Conservation (phyloP, 2,113 vertebrate genomes). For the Xiphias gladius region DNA sequence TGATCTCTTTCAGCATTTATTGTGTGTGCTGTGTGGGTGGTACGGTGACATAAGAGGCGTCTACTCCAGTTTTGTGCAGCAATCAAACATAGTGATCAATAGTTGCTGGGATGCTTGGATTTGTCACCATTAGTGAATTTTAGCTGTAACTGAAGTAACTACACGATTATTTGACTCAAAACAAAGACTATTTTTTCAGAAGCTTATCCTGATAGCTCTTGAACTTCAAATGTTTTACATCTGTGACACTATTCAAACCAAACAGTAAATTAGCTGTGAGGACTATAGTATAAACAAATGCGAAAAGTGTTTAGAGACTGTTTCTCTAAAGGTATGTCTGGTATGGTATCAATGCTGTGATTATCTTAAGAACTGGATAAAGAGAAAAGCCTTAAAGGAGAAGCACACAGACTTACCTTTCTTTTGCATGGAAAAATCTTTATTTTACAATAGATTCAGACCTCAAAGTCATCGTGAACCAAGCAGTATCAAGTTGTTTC, state of each 20-base stretch:
- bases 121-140: neutral
- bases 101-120: neutral
- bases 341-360: constrained; percentile 52
- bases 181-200: neutral
- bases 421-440: neutral
- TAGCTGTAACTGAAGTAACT: neutral
- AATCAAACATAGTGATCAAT: neutral
- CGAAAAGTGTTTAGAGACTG: constrained; percentile 26
- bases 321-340: constrained; percentile 52
- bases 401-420: neutral
- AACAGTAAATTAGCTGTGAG: constrained; percentile 16
- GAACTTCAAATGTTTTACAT: neutral
- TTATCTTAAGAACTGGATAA: constrained; percentile 21
- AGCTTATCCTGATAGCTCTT: neutral
- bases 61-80: neutral
- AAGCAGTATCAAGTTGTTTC: neutral
- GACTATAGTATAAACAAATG: constrained; percentile 36
- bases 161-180: neutral
- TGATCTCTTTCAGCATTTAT: neutral
- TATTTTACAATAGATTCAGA: neutral
- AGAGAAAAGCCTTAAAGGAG: constrained; percentile 33
- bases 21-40: neutral
- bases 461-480: neutral
- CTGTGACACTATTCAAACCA: neutral
- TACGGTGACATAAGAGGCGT: neutral